Conservation (phyloP, 2,797 vertebrate genomes). For the Galagoides demidoff region DNA sequence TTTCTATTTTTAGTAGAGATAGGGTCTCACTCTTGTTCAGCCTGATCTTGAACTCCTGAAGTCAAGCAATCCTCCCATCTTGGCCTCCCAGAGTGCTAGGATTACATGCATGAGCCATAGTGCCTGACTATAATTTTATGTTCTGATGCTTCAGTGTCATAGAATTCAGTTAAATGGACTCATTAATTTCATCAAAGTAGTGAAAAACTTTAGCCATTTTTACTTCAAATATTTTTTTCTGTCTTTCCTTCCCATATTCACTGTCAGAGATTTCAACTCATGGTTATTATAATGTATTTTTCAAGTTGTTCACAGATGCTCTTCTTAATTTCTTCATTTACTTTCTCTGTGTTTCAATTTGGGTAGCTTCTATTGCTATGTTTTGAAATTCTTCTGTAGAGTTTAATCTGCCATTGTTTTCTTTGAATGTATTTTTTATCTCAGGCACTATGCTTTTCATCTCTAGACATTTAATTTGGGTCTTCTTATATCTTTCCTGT, state of each 20-base stretch:
- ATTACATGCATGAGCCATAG: no score
- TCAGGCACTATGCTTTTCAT: neutral
- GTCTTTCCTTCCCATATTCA: neutral
- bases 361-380: neutral
- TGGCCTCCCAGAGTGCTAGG: no score
- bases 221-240: neutral
- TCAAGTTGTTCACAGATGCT: neutral
- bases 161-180: neutral
- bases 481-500: neutral
- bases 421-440: neutral
- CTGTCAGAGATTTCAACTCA: neutral
- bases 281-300: neutral
- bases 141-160: neutral
- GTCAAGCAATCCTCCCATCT: no score
- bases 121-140: neutral
- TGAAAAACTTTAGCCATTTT: neutral
- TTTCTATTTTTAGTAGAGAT: no score
- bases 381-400: neutral
- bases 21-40: no score
- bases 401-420: neutral
- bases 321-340: neutral
- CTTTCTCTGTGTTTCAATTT: constrained; percentile 14
- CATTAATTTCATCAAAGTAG: neutral
- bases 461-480: neutral
- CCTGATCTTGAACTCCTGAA: no score